Evolutionary conservation across 2,797 vertebrate genomes (phyloP), one percentile per base, ranked within the genome.

Genomic region (Phrynocephalus forsythii): DNA sequence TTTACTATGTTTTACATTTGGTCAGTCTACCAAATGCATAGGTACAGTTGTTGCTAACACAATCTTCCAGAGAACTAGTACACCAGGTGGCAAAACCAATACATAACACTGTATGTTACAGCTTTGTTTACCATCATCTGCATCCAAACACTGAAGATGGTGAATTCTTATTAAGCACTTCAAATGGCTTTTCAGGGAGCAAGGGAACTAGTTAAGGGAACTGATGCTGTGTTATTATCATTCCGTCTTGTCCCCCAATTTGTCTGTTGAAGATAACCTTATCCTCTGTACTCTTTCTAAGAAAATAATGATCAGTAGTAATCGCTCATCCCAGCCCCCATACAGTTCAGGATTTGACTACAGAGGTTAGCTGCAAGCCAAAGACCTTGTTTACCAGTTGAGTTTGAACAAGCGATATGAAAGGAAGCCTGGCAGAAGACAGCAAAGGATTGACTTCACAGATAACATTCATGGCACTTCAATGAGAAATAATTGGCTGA

Each of bases 231-330:
- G 89, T 38, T 78, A 28, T 81, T 84, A 30, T 15, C 85, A 86
- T 79, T 73, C 85, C 68, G 72, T 67, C 84, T 84, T 69, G 76
- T 79, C 84, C 69, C 30, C n/a, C 81, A 93, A 75, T 89, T 67
- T 2, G 78, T 79, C 86, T 83, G 86, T 72, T 85, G 88, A 75
- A 83, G 83, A 20, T 56, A 63, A 63, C 24, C 50, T 38, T 69
- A 76, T 87, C 78, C 90, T 92, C 30, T 84, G 86, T 85, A 90
- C n/a, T 86, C 0, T 83, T 22, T 84, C 85, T 90, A 86, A 79
- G 85, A 85, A 94, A 92, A 84, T 48, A 80, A 89, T 90, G 94
- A 89, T 11, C 6, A 9, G 84, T 83, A 86, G 16, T 10, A 84
- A 6, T 6, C 86, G 28, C 6, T 76, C 16, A 22, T 26, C 63